A percentile compares a stretch with the other conserved stretches of the same genome.
Evolutionary conservation across 1,140 invertebrate genomes (phyloP).

Genomic region (Heliconius hermathena): DNA sequence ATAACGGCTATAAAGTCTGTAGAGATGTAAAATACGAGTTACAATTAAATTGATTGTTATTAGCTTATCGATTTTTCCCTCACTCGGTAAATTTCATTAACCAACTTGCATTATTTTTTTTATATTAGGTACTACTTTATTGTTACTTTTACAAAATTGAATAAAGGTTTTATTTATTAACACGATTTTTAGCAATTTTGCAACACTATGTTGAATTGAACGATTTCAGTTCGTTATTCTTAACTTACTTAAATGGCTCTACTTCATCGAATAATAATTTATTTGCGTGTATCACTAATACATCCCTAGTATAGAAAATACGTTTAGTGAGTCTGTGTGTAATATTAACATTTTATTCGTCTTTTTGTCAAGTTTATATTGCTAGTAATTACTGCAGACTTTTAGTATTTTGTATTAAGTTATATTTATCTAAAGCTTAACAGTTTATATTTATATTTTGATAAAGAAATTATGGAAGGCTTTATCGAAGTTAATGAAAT

Average conservation of each 20-base stretch:
- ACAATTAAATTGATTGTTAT: not conserved
- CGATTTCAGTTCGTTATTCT: too few species aligned
- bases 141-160: too few species aligned
- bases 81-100: not conserved
- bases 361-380: constrained; percentile 22
- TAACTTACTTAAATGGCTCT: not conserved
- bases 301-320: not conserved
- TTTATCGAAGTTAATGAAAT: constrained; percentile 84
- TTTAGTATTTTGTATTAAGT: not conserved
- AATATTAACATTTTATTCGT: constrained; percentile 16
- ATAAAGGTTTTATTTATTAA: too few species aligned
- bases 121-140: not conserved
- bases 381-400: not conserved
- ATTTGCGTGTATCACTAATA: not conserved
- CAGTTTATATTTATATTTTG: not conserved
- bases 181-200: too few species aligned
- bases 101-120: not conserved
- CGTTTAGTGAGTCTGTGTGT: constrained; percentile 1
- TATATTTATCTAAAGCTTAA: not conserved
- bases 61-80: not conserved
- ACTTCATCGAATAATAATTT: not conserved
- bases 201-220: too few species aligned
- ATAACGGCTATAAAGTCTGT: not conserved
- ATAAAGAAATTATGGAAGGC: constrained; percentile 61
- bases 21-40: not conserved